Evolutionary conservation across 2,797 vertebrate genomes (phyloP), one percentile per base, ranked within the genome.

Genomic region (Distichodus sexfasciatus): DNA sequence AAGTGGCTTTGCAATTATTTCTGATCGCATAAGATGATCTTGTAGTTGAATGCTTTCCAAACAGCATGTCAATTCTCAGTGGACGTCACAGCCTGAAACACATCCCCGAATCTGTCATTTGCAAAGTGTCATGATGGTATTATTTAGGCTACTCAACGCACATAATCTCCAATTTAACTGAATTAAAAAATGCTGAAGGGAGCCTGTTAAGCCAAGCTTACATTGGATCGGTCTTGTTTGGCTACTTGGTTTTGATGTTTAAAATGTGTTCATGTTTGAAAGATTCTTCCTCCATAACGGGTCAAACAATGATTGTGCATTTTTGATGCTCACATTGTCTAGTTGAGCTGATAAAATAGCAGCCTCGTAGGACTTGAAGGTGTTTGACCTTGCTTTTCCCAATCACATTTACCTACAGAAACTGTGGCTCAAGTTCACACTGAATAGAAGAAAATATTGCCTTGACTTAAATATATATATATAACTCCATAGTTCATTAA

Each of bases 331-430:
- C 14, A 24, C 15, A 4, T 19, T 36, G 36, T 12, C 43, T 36
- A 11, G 1, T 62, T 40, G 28, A 26, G 43, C 4, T 47, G 15
- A 57, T 21, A 57, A 57, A 67, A 36, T 24, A 48, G 29, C 33
- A 59, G n/a, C 48, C 23, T 38, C 4, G 44, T 57, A 55, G 41
- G 29, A 35, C 36, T 23, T 66, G 26, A 54, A 59, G 19, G 35
- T 35, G 41, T 14, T 29, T 53, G 15, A 35, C 36, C 58, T 51
- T 21, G 26, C 24, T 59, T 40, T 21, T 6, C 10, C 35, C 23
- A 50, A 14, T 31, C 43, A 46, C 19, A 15, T 5, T 55, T 11
- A 28, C 8, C n/a, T 12, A 24, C 15, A 29, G 43, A 26, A 46
- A 44, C 47, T 62, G 10, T 19, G 23, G 35, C 35, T 44, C 46